Conservation (phyloP, 2,113 vertebrate genomes). For the Mandrillus leucophaeus region DNA sequence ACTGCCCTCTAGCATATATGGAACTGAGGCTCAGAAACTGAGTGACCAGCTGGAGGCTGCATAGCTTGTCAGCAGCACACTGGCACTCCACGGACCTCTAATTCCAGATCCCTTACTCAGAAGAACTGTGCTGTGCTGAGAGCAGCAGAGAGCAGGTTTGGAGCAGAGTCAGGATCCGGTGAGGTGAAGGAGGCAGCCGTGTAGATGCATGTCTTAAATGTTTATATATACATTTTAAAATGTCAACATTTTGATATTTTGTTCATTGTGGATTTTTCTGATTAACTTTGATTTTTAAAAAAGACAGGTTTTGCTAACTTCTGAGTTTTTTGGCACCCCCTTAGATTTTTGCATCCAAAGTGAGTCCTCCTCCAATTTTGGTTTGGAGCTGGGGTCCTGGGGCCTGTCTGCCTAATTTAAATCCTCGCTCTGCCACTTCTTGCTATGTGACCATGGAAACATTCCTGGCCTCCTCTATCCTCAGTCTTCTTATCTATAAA, state of each 20-base stretch:
- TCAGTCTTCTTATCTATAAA: neutral
- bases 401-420: neutral
- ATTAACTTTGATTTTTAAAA: neutral
- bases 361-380: neutral
- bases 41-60: neutral
- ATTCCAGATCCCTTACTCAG: neutral
- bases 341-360: neutral
- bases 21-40: neutral
- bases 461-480: neutral
- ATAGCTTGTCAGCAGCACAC: neutral
- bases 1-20: neutral
- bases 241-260: neutral
- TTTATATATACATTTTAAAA: neutral
- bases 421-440: neutral
- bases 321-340: neutral
- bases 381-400: neutral
- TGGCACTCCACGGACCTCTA: neutral
- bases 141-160: neutral
- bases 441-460: neutral
- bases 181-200: fast-evolving
- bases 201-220: neutral
- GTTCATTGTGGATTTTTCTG: neutral
- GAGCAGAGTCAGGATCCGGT: neutral
- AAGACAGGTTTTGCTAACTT: neutral
- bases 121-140: neutral